phyloP scores from a whole-genome alignment of 2,797 vertebrate genomes.

The Cetoscarus ocellatus region DNA sequence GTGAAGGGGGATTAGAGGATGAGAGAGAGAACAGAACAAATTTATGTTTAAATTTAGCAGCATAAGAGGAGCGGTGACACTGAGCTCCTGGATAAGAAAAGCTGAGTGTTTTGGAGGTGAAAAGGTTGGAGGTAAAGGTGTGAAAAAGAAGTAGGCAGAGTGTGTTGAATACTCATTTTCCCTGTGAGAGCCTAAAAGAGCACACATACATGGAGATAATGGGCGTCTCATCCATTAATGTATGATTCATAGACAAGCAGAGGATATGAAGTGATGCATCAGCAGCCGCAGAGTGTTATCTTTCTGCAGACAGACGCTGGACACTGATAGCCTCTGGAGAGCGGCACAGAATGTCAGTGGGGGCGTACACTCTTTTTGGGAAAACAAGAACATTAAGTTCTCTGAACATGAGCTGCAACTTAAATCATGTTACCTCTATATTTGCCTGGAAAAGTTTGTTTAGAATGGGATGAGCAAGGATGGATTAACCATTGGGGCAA shows the following conservation, averaged over 20 bases:
- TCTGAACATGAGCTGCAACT: not conserved
- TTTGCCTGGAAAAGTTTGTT: not conserved
- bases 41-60: slow-evolving; percentile 5
- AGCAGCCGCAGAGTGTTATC: slow-evolving; percentile 69
- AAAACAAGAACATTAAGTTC: slow-evolving; percentile 17
- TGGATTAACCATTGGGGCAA: no score
- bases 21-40: not conserved
- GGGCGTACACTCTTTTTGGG: slow-evolving; percentile 31
- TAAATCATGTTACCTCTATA: not conserved
- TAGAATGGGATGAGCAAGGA: no score
- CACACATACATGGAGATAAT: slow-evolving; percentile 76
- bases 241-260: slow-evolving; percentile 77
- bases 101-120: slow-evolving; percentile 3
- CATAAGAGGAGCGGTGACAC: not conserved
- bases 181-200: slow-evolving; percentile 62
- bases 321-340: slow-evolving; percentile 60
- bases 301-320: slow-evolving; percentile 65
- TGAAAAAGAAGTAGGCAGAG: slow-evolving; percentile 13
- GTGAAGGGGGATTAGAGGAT: slow-evolving; percentile 13
- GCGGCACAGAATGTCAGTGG: slow-evolving; percentile 52
- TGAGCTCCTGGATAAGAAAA: not conserved
- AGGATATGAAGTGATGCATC: slow-evolving; percentile 80
- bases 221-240: slow-evolving; percentile 80
- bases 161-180: slow-evolving; percentile 47
- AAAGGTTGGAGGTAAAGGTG: slow-evolving; percentile 22